Conservation (phyloP, 2,888 invertebrate genomes). For the Zootermopsis nevadensis region DNA sequence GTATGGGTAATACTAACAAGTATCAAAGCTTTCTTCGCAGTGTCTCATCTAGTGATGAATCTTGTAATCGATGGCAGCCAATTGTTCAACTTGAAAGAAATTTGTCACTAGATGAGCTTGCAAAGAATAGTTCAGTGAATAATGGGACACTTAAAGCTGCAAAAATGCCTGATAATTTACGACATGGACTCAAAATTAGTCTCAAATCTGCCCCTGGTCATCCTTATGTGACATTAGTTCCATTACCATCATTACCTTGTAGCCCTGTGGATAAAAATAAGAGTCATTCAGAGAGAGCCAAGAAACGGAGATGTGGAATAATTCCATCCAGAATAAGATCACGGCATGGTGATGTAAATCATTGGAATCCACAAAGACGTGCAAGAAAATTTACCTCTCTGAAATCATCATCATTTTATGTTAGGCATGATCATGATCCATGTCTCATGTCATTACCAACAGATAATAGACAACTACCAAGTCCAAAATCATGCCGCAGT, state of each 20-base stretch:
- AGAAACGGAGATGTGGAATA: background rate
- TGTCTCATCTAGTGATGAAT: constrained; percentile 4
- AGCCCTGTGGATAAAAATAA: background rate
- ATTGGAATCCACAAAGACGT: background rate
- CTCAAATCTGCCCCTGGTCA: background rate
- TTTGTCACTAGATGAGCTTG: constrained; percentile 44
- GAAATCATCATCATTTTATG: too few species aligned
- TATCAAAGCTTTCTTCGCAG: constrained; percentile 48
- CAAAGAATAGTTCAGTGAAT: background rate
- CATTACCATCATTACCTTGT: background rate
- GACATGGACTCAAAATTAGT: constrained; percentile 17
- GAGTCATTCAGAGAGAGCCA: background rate
- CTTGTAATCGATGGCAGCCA: constrained; percentile 45
- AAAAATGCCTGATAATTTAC: background rate
- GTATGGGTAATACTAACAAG: constrained; percentile 44
- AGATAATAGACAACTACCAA: background rate
- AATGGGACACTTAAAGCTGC: background rate
- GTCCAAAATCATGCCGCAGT: background rate
- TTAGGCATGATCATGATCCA: too few species aligned
- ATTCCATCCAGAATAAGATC: background rate
- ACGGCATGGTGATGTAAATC: background rate
- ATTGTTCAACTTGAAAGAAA: constrained; percentile 48
- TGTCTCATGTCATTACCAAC: too few species aligned
- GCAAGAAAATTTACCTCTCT: background rate
- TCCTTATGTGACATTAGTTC: constrained; percentile 3